Evolutionary conservation across 2,113 vertebrate genomes (phyloP).

Genomic region (Petromus typicus): DNA sequence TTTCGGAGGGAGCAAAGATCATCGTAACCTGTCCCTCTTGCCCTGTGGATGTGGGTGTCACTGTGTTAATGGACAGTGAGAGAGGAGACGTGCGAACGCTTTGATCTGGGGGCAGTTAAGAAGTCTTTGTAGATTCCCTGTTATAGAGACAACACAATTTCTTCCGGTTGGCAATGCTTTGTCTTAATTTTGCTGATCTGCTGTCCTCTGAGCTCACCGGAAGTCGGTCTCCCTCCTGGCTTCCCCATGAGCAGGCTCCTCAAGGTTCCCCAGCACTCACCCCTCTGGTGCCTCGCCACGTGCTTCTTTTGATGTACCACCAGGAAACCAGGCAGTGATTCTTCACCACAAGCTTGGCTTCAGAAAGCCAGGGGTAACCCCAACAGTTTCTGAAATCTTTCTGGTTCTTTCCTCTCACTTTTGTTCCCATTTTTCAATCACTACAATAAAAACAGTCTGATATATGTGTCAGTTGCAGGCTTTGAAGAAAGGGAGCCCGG

Average conservation of each 20-base stretch:
- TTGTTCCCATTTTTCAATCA: neutral
- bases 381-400: neutral
- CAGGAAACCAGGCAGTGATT: neutral
- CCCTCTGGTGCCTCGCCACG: rapidly evolving
- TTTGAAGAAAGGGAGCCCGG: neutral
- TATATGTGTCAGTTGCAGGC: neutral
- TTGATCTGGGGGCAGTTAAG: neutral
- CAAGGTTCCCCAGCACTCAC: too few species aligned
- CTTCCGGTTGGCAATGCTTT: neutral
- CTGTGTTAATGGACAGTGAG: neutral
- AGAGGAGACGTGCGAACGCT: neutral
- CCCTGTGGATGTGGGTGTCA: neutral
- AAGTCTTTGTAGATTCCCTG: neutral
- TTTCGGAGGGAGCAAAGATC: neutral
- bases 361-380: neutral
- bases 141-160: neutral
- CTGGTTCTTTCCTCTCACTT: neutral
- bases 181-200: neutral
- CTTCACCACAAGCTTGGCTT: neutral
- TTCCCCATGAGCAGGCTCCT: neutral
- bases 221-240: neutral
- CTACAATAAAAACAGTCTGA: neutral
- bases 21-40: neutral
- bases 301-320: neutral
- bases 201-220: neutral